Evolutionary conservation across 2,113 vertebrate genomes (phyloP).

Genomic region (Ameiurus melas): DNA sequence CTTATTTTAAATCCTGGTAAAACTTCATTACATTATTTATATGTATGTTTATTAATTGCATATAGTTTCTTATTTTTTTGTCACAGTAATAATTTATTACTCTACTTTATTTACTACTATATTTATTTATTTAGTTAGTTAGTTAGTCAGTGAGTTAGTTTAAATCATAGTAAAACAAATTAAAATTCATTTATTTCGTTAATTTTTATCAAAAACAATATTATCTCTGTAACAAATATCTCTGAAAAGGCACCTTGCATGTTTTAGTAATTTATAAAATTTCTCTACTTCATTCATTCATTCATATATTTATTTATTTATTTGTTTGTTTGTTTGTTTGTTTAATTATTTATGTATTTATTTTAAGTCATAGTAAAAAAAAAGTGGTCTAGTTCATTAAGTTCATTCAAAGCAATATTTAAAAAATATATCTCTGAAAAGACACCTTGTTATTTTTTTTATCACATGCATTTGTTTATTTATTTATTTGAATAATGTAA

Average conservation of each 20-base stretch:
- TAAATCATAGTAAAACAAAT: background rate
- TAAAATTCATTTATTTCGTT: too few species aligned
- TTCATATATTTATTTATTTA: background rate
- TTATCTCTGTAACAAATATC: too few species aligned
- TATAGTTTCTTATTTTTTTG: background rate
- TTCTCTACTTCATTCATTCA: too few species aligned
- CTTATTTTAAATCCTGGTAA: too few species aligned
- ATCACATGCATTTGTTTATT: constrained; percentile 18
- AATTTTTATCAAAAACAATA: too few species aligned
- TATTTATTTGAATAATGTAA: constrained; percentile 68
- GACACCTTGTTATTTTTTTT: background rate
- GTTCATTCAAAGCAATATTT: background rate
- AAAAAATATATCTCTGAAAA: background rate
- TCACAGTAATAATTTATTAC: background rate
- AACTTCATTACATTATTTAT: too few species aligned
- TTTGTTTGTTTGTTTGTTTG: too few species aligned
- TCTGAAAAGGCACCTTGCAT: too few species aligned
- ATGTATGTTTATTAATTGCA: background rate
- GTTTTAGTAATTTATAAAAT: too few species aligned
- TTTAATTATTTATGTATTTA: background rate
- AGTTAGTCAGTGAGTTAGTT: too few species aligned
- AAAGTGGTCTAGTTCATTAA: too few species aligned
- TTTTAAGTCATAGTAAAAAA: background rate
- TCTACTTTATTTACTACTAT: background rate
- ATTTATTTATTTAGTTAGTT: background rate